phyloP scores from a whole-genome alignment of 2,888 invertebrate species.

The Melieria picta region DNA sequence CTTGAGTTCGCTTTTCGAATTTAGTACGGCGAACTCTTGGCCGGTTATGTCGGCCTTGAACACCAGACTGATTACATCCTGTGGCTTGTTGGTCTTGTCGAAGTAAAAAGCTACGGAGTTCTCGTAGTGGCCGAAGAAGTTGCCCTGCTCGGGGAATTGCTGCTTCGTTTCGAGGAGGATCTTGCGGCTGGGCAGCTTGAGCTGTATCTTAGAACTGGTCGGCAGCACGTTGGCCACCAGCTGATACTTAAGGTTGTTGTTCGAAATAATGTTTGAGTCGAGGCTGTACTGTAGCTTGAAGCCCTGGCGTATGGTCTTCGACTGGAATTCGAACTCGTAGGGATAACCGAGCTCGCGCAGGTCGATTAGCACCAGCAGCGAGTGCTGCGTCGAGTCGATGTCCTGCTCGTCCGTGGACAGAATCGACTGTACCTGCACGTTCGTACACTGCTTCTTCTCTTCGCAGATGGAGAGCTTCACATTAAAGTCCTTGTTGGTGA shows the following conservation, averaged over 20 bases:
- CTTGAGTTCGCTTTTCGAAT: slow-evolving; percentile 70
- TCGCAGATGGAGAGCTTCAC: slow-evolving; percentile 79
- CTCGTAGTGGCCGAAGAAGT: slow-evolving; percentile 71
- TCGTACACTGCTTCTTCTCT: slow-evolving; percentile 81
- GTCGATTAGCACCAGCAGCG: slow-evolving; percentile 74
- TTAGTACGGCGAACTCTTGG: slow-evolving; percentile 67
- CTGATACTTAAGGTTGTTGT: slow-evolving; percentile 78
- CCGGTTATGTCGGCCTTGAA: slow-evolving; percentile 69
- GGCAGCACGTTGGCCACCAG: slow-evolving; percentile 75
- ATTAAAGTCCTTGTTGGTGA: slow-evolving; percentile 79
- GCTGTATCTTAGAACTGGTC: slow-evolving; percentile 71
- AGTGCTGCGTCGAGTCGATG: slow-evolving; percentile 69
- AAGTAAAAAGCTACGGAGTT: slow-evolving; percentile 74
- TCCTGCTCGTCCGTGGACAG: slow-evolving; percentile 49
- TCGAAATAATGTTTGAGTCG: slow-evolving; percentile 76
- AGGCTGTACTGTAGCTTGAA: slow-evolving; percentile 73
- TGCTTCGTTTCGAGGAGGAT: slow-evolving; percentile 72
- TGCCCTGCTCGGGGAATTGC: slow-evolving; percentile 65
- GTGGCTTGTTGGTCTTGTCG: slow-evolving; percentile 77
- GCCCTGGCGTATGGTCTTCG: slow-evolving; percentile 72
- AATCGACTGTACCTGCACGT: slow-evolving; percentile 69
- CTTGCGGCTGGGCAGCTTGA: slow-evolving; percentile 76
- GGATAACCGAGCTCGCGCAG: slow-evolving; percentile 78
- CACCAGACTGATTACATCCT: slow-evolving; percentile 73
- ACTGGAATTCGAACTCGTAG: slow-evolving; percentile 78